phyloP scores from a whole-genome alignment of 2,113 vertebrate genomes.

The Paedocypris sp. region DNA sequence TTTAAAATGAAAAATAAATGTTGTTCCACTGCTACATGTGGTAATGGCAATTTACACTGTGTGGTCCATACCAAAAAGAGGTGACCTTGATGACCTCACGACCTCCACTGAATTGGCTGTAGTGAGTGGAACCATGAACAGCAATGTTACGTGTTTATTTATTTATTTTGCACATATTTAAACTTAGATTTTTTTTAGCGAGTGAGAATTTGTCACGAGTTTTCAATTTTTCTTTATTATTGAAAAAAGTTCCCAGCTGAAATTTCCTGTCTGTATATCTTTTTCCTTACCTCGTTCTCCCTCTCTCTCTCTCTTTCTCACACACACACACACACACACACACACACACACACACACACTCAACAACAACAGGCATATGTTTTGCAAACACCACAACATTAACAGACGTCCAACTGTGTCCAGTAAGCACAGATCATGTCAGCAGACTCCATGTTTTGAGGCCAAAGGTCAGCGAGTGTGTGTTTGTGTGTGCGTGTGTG shows the following conservation, averaged over 20 bases:
- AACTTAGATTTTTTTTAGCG: no score
- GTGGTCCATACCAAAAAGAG: conserved; percentile 43
- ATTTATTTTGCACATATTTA: conserved; percentile 61
- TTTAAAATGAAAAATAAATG: no score
- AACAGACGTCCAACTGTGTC: conserved; percentile 16
- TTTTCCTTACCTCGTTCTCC: background rate
- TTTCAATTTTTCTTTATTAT: no score
- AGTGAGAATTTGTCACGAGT: no score
- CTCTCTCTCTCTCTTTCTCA: background rate
- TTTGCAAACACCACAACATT: conserved; percentile 26
- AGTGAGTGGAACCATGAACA: no score
- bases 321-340: background rate
- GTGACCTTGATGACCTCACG: background rate
- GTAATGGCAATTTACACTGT: no score
- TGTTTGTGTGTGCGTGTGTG: conserved; percentile 10
- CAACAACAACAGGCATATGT: conserved; percentile 20
- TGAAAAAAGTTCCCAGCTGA: conserved; percentile 43
- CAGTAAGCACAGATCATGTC: conserved; percentile 13
- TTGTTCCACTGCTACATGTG: no score
- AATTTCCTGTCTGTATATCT: background rate
- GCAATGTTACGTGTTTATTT: no score
- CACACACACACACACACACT: conserved; percentile 30
- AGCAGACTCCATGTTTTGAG: conserved; percentile 13
- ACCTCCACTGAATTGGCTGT: no score
- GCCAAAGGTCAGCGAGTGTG: conserved; percentile 7